phyloP scores from a whole-genome alignment of 2,797 vertebrate species.

The Helostoma temminkii region DNA sequence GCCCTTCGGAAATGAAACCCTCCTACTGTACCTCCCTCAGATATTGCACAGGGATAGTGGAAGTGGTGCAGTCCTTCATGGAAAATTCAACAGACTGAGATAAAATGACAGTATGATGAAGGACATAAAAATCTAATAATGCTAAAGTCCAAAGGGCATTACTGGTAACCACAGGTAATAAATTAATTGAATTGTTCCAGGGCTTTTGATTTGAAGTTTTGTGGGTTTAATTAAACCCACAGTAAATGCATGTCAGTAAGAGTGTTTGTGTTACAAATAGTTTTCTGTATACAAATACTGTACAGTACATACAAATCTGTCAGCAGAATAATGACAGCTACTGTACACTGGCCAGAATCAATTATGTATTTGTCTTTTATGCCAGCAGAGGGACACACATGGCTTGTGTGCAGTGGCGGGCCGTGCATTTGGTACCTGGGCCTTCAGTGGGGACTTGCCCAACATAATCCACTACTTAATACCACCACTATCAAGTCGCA shows the following conservation, averaged over 20 bases:
- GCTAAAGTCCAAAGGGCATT: conserved; percentile 21
- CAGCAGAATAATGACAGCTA: not conserved
- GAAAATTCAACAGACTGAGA: conserved; percentile 20
- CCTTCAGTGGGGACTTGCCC: no score
- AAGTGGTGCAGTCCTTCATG: conserved; percentile 2
- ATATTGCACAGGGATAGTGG: conserved; percentile 2
- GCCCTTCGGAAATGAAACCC: conserved; percentile 7
- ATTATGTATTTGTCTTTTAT: conserved; percentile 8
- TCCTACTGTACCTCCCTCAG: conserved; percentile 11
- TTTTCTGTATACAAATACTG: not conserved
- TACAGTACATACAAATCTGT: conserved; percentile 13
- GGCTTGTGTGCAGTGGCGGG: no score
- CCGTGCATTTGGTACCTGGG: no score
- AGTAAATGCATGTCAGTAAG: not conserved
- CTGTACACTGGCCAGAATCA: not conserved
- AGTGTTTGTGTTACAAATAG: conserved; percentile 16
- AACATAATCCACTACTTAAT: no score
- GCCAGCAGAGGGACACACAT: conserved; percentile 36
- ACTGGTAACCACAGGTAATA: conserved; percentile 28
- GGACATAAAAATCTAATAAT: conserved; percentile 41
- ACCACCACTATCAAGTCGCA: no score
- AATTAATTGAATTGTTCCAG: conserved; percentile 29
- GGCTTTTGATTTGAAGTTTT: not conserved
- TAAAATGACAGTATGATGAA: conserved; percentile 57
- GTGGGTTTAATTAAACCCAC: conserved; percentile 3